Conservation (phyloP, 37 sponge, comb jelly and placozoan species). For the Geodia barretti region DNA sequence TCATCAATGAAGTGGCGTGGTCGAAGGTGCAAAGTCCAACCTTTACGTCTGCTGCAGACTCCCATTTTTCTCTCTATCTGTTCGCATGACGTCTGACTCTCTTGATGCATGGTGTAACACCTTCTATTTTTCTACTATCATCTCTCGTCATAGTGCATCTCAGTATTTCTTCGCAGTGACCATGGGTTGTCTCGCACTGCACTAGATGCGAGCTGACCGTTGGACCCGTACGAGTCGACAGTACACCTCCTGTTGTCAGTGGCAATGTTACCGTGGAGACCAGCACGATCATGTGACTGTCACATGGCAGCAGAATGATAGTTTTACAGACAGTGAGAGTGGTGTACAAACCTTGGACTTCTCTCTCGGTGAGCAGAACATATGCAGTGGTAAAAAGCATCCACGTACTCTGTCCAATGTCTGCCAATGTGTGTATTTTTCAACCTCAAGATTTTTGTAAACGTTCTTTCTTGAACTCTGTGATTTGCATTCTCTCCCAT, state of each 20-base stretch:
- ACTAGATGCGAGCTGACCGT: constrained; percentile 6
- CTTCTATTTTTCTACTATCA: no score
- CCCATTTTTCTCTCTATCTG: no score
- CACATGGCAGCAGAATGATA: constrained; percentile 44
- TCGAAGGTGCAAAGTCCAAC: no score
- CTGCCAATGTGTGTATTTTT: not conserved
- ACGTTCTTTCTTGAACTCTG: not conserved
- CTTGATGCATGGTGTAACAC: constrained; percentile 62
- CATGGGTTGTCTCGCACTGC: constrained; percentile 42
- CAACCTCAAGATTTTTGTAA: not conserved
- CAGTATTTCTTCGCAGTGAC: constrained; percentile 32
- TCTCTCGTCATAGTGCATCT: constrained; percentile 7
- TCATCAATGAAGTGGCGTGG: no score
- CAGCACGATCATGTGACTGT: constrained; percentile 26
- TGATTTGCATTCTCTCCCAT: no score
- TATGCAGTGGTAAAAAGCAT: no score
- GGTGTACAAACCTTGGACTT: constrained; percentile 24
- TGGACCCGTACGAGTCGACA: constrained; percentile 79
- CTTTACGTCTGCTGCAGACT: no score
- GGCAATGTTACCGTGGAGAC: constrained; percentile 23
- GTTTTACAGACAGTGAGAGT: constrained; percentile 41
- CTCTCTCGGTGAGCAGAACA: constrained; percentile 77
- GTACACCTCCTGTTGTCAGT: constrained; percentile 64
- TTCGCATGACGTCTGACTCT: not conserved
- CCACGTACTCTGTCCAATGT: not conserved